phyloP scores from a whole-genome alignment of 2,797 vertebrate genomes.

The Myotis vivesi region DNA sequence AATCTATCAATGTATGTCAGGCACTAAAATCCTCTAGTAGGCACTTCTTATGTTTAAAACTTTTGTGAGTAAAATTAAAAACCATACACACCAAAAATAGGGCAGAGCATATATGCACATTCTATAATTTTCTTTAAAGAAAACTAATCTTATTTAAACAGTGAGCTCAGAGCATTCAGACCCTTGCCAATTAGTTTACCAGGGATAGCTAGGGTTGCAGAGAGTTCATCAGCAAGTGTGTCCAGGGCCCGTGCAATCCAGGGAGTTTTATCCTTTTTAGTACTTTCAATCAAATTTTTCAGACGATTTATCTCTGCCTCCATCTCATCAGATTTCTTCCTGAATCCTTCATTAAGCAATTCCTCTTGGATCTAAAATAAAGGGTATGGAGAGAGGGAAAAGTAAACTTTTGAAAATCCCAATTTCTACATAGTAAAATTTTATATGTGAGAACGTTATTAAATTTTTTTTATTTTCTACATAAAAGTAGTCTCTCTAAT shows the following conservation, averaged over 20 bases:
- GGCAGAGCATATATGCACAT: background rate
- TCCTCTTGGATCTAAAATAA: background rate
- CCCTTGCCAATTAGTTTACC: background rate
- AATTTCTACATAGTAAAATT: background rate
- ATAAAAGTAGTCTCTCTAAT: background rate
- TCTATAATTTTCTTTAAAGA: background rate
- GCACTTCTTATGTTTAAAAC: background rate
- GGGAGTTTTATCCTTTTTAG: background rate
- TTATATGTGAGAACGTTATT: background rate
- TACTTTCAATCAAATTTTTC: background rate
- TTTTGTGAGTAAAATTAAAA: background rate
- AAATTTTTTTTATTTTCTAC: background rate
- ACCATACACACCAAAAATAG: background rate
- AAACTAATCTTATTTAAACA: background rate
- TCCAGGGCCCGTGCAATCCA: fast-evolving
- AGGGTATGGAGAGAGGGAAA: background rate
- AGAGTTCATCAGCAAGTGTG: fast-evolving
- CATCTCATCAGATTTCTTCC: background rate
- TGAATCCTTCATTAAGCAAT: background rate
- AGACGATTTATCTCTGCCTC: background rate
- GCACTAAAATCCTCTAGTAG: background rate
- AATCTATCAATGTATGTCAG: background rate
- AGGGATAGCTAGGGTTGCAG: fast-evolving
- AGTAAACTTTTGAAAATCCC: background rate
- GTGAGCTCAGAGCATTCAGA: background rate